These are phyloP conservation scores for Coptotermes formosanus DNA, from an alignment of 1,140 invertebrate species.

Conservation along the genomic window DNA sequence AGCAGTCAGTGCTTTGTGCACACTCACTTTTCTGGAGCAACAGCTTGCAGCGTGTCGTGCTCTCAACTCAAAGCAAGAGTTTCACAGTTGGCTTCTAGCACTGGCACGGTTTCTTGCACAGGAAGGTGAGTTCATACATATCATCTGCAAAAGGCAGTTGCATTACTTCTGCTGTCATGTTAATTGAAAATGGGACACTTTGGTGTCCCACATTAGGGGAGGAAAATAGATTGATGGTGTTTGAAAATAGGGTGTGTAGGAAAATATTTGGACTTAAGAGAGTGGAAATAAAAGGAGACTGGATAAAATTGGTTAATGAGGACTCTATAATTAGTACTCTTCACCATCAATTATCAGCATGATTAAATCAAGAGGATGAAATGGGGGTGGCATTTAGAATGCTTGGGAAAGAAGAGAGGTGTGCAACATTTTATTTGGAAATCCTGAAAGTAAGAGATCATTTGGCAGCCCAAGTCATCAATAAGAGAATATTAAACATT, in stretches of 20 bases:
- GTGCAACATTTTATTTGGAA: no score
- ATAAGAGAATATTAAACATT: no score
- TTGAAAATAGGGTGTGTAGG: neutral
- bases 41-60: slow-evolving; percentile 69
- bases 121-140: slow-evolving; percentile 58
- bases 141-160: neutral
- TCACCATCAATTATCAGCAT: no score
- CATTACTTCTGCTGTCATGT: slow-evolving; percentile 7
- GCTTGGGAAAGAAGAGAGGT: no score
- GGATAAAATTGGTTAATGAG: no score
- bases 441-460: no score
- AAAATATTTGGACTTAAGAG: neutral
- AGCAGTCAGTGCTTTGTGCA: slow-evolving; percentile 44
- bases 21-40: slow-evolving; percentile 72
- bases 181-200: slow-evolving; percentile 21
- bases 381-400: no score
- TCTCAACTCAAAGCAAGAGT: slow-evolving; percentile 69
- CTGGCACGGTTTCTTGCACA: slow-evolving; percentile 72
- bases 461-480: no score
- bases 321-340: no score
- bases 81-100: slow-evolving; percentile 73
- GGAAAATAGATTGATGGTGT: slow-evolving; percentile 5
- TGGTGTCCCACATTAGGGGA: slow-evolving; percentile 32
- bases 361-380: no score
- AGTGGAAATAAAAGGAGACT: neutral